Evolutionary conservation across 2,888 invertebrate genomes (phyloP).

Genomic region (Nebria brevicollis): DNA sequence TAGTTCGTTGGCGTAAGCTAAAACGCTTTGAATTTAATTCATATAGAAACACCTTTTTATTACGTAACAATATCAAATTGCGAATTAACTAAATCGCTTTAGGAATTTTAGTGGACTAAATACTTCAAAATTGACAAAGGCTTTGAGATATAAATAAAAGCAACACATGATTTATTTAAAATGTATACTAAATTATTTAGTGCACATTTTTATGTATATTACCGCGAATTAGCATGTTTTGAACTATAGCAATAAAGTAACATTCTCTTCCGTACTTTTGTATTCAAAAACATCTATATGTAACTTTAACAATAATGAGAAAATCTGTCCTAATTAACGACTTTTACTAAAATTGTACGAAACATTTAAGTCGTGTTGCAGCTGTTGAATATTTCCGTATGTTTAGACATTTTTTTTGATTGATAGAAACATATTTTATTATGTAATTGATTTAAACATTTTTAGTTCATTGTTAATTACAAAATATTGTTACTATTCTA

Average conservation of each 20-base stretch:
- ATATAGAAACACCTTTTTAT: no score
- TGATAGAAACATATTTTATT: neutral
- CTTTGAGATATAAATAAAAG: no score
- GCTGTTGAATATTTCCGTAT: neutral
- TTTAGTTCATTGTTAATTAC: neutral
- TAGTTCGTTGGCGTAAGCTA: neutral
- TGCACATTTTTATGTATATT: no score
- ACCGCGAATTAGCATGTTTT: neutral
- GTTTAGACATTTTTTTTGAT: neutral
- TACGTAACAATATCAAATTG: no score
- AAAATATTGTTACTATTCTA: neutral
- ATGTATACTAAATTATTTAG: no score
- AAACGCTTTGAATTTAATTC: constrained; percentile 3
- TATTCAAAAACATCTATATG: neutral
- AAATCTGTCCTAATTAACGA: neutral
- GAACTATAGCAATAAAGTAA: neutral
- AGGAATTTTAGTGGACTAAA: no score
- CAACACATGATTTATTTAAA: no score
- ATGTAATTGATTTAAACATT: neutral
- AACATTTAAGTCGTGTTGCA: neutral
- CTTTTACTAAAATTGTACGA: neutral
- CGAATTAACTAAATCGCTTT: no score
- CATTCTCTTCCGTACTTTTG: neutral
- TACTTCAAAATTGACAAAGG: no score
- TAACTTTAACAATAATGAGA: neutral